These are phyloP conservation scores for Muscicapa striata DNA, from an alignment of 2,797 vertebrate genomes.

Conservation along the genomic window DNA sequence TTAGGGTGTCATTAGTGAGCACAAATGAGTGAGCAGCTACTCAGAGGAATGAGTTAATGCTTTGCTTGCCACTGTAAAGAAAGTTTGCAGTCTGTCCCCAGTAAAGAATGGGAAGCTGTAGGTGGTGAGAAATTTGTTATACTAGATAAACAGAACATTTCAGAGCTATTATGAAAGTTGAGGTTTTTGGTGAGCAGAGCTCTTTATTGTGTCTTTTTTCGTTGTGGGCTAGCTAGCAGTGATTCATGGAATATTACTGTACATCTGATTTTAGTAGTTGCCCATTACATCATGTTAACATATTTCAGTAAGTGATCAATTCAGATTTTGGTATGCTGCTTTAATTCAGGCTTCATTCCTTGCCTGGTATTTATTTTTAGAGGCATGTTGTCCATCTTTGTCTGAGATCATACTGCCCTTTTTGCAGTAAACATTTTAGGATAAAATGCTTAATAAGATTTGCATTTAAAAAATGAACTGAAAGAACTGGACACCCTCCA, in stretches of 20 bases:
- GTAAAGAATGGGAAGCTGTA: conserved; percentile 44
- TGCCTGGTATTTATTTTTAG: conserved; percentile 71
- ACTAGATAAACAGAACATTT: conserved; percentile 47
- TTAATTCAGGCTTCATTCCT: conserved; percentile 77
- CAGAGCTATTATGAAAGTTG: conserved; percentile 56
- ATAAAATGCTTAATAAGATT: conserved; percentile 83
- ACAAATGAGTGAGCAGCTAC: not conserved
- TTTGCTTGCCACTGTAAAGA: not conserved
- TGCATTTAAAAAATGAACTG: conserved; percentile 83
- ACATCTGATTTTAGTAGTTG: conserved; percentile 72
- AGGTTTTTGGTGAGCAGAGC: conserved; percentile 53
- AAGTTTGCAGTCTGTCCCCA: conserved; percentile 23
- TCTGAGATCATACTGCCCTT: conserved; percentile 66
- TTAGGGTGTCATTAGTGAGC: not conserved
- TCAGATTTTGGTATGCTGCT: conserved; percentile 65
- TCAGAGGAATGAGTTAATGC: not conserved
- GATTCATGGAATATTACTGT: conserved; percentile 77
- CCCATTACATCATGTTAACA: conserved; percentile 76
- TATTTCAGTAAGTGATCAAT: conserved; percentile 81
- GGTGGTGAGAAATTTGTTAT: conserved; percentile 62
- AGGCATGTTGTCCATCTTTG: conserved; percentile 74
- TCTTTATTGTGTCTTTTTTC: conserved; percentile 66
- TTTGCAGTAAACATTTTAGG: conserved; percentile 79
- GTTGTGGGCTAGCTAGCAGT: conserved; percentile 52
- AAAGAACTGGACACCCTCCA: conserved; percentile 77